Evolutionary conservation across 2,797 vertebrate genomes (phyloP), one percentile per base, ranked within the genome.

Genomic region (Parauchenoglanis ngamensis): DNA sequence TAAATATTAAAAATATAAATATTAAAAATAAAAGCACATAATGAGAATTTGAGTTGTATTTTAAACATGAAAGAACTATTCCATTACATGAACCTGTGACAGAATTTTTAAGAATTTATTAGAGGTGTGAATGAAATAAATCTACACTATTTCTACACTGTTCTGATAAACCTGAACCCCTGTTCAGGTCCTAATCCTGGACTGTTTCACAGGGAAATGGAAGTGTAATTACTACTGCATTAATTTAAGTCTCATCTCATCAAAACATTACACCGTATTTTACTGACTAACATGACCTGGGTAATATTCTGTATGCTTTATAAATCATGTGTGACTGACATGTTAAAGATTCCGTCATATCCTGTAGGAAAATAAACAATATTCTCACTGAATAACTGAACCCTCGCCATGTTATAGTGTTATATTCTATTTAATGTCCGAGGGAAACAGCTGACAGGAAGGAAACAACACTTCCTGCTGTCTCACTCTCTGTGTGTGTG

Each of bases 381-480:
- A 81, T 44, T 40, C 77, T 79, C n/a, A 0, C 28, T 78, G 28
- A 21, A 21, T 31, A 21, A 28, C 12, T 54, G 46, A n/a, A 21
- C 54, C 31, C 4, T 61, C 56, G 0, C 11, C 21, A 23, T 81
- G 3, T 44, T 23, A 59, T 15, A 13, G 40, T 35, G 7, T 77
- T 56, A 31, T 57, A 59, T 25, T 59, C 21, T 7, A 13, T 61
- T 61, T 89, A 91, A 94, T 91, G 94, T 95, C 93, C 92, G 87
- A 35, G 90, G 35, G 91, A 90, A 94, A 93, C 92, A 93, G 90
- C 90, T n/a, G 92, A 91, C 94, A 95, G 95, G 94, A 94, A 95
- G 90, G 89, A 90, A 89, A 82, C 79, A 52, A 67, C 80, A 56
- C 92, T 84, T 86, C 70, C 61, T 68, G 21, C 52, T 57, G 17